Evolutionary conservation across 2,888 invertebrate genomes (phyloP), one percentile per base, ranked within the genome.

Genomic region (Mechanitis messenoides): DNA sequence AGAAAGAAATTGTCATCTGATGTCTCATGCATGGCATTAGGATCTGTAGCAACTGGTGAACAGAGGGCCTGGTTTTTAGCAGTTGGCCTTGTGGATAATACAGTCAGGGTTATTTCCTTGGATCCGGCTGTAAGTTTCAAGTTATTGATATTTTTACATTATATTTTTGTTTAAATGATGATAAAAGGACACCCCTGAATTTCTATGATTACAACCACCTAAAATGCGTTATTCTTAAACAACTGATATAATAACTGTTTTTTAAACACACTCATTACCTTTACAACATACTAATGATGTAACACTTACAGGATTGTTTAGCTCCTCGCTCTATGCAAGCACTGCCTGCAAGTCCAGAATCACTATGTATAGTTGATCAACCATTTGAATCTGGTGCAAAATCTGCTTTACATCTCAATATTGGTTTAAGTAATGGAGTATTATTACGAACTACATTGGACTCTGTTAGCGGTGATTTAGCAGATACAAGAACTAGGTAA

Each of bases 21-120:
- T 83, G 98, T 99, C 0, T 95, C 99, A 70, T 99, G 99, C 80
- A 99, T 99, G 99, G 98, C 98, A 0, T 87, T 99, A 64, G 98
- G 98, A 0, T 96, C 96, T 60, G 98, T 99, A 0, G 97, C 98
- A 0, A 92, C 94, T 2, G 99, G 99, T 4, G 99, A 99, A 83
- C 97, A 97, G 78, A 91, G 98, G 64, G 97, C 97, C 0, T 95
- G 97, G 92, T 99, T 99, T 80, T 91, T 99, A 72, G 98, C 98
- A 64, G 98, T 99, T 42, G 98, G 98, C 2, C 91, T 99, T 45
- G 94, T 96, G 59, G 99, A 99, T 77, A 97, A 97, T 77, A 99
- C 99, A 33, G 99, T 99, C 62, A 92, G 99, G 72, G 97, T 99
- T 63, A 97, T 99, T 65, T 99, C 99, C 0, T 90, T 99, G 62